Evolutionary conservation across 1,140 invertebrate genomes (phyloP).

Genomic region (Hyles euphorbiae): DNA sequence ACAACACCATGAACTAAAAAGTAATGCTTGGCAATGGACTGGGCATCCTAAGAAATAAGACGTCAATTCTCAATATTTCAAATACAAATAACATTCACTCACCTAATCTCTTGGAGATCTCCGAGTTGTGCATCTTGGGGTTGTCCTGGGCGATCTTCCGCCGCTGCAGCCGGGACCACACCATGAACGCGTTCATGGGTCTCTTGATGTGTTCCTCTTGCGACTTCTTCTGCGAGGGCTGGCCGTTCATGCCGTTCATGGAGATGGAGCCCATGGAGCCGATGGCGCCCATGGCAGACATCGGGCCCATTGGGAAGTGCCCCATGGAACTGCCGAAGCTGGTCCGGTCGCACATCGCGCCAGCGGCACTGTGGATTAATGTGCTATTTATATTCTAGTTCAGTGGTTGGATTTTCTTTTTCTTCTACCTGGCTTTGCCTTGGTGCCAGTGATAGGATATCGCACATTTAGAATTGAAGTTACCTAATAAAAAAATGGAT

Average conservation of each 20-base stretch:
- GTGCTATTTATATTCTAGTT: not conserved
- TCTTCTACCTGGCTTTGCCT: too few species aligned
- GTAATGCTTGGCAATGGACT: too few species aligned
- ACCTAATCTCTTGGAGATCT: slow-evolving; percentile 96
- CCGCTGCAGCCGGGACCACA: slow-evolving; percentile 90
- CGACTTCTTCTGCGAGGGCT: slow-evolving; percentile 78
- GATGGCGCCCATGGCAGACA: slow-evolving; percentile 67
- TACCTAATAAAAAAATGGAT: too few species aligned
- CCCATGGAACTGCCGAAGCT: slow-evolving; percentile 63
- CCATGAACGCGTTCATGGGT: slow-evolving; percentile 94
- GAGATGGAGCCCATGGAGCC: slow-evolving; percentile 62
- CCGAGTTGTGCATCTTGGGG: slow-evolving; percentile 99
- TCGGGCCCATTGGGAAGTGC: slow-evolving; percentile 63
- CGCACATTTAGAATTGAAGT: too few species aligned
- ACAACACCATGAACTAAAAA: too few species aligned
- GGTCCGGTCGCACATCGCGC: slow-evolving; percentile 69
- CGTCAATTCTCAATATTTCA: too few species aligned
- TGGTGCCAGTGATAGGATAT: too few species aligned
- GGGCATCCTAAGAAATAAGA: too few species aligned
- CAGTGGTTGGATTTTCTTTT: too few species aligned
- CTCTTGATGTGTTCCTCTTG: slow-evolving; percentile 86
- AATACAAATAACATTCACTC: slow-evolving; percentile 46
- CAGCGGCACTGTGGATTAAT: slow-evolving; percentile 65
- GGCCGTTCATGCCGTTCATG: slow-evolving; percentile 46
- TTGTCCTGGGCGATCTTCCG: slow-evolving; percentile 97